Percentiles rank a stretch among this genome's conserved stretches.
phyloP scores from a whole-genome alignment of 2,797 vertebrate genomes.

The Merluccius polli region DNA sequence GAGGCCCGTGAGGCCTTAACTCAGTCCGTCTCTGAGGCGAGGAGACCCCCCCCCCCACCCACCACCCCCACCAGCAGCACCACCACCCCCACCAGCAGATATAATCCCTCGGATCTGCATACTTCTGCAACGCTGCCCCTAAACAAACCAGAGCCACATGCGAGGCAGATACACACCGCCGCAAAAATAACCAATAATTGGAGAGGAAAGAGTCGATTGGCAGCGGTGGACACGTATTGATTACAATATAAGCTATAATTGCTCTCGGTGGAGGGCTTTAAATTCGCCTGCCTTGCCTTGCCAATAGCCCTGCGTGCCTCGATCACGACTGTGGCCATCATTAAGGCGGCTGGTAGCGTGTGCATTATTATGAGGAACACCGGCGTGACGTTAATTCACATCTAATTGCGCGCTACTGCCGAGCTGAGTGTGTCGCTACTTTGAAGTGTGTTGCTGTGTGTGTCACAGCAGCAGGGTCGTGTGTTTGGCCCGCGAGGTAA shows the following conservation, averaged over 20 bases:
- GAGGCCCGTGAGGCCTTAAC: conserved; percentile 67
- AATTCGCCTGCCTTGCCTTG: conserved; percentile 44
- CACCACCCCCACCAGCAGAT: conserved; percentile 29
- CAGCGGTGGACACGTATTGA: neutral
- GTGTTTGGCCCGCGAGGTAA: neutral
- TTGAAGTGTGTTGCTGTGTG: neutral
- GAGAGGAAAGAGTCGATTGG: neutral
- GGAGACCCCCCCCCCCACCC: conserved; percentile 45
- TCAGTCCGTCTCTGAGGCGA: conserved; percentile 59
- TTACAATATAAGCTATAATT: conserved; percentile 30
- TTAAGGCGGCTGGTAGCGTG: conserved; percentile 31
- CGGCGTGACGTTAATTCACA: neutral
- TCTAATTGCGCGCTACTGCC: no score
- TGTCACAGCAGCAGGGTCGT: neutral
- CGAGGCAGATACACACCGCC: neutral
- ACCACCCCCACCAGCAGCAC: no score
- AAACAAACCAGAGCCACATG: conserved; percentile 15
- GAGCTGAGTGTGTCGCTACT: neutral
- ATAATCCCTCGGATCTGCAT: conserved; percentile 63
- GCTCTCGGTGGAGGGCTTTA: conserved; percentile 42
- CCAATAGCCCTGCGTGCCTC: conserved; percentile 44
- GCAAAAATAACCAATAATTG: conserved; percentile 13
- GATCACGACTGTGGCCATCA: conserved; percentile 29
- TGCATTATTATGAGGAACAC: conserved; percentile 5
- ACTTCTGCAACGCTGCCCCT: conserved; percentile 13